Base-by-base conservation (phyloP, 2,888 invertebrate genomes). In the Elgonia sp. region DNA sequence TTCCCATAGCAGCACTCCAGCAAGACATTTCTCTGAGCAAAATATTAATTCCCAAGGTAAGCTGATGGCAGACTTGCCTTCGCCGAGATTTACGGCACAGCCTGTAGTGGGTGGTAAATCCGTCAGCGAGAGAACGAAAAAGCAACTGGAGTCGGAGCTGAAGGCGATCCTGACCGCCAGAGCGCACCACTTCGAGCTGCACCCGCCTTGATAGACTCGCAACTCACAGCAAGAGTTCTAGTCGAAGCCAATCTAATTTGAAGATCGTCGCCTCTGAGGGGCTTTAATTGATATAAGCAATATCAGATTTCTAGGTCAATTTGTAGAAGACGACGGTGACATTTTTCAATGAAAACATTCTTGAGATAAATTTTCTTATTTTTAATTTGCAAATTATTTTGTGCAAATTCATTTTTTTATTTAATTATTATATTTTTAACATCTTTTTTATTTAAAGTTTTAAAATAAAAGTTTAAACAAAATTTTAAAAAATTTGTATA, bases 261-360 rank as follows among this genome's bases (percentile, higher is more conserved):
- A 89, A 87, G 91, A 91, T 92, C 92, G 92, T 91, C 92, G 94
- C 94, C 94, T 94, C 93, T 94, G 94, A 94, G 94, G 93, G 94
- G 94, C 94, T 94, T 92, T 93, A 91, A 92, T 94, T 93, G 92
- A 92, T 93, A 94, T 92, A 94, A 94, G 94, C 94, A 94, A 94
- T 94, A 94, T 94, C 94, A 94, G 94, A 94, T 93, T 94, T 94
- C 92, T 94, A 94, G 94, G 93, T 94, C 93, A 94, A 94, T 94
- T 94, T 93, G 91, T 93, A 94, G 91, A 91, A 86, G 90, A 63
- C 93, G 76, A 92, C 91, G 91, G 1, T 29, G 5, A 29, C 29
- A 3, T 29, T 29, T 29, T 5, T 29, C 29, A 46, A 46, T 46
- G 46, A 1, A 14, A 16, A 46, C 10, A 46, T 14, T 46, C 1